Percentiles rank a stretch among this genome's conserved stretches.
Conservation (phyloP, 2,888 invertebrate genomes). For the Melipona beecheii region DNA sequence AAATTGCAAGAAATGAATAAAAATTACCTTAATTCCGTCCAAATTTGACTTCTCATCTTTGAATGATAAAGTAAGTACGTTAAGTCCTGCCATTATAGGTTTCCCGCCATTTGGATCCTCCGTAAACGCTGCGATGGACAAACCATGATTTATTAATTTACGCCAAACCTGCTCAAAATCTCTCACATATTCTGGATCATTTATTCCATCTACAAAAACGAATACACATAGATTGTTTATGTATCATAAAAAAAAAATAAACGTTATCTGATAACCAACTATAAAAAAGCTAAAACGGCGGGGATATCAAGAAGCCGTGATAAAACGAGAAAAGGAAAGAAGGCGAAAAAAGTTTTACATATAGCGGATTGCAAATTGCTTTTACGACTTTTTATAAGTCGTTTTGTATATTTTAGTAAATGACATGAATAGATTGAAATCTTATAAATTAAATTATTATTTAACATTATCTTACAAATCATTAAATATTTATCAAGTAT, state of each 20-base stretch:
- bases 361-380: too few species aligned
- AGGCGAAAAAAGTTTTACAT: background rate
- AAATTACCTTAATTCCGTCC: constrained; percentile 53
- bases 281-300: background rate
- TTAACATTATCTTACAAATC: too few species aligned
- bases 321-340: background rate
- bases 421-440: too few species aligned
- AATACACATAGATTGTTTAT: background rate
- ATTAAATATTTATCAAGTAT: too few species aligned
- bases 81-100: constrained; percentile 80
- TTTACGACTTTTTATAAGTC: too few species aligned
- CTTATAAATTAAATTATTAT: too few species aligned
- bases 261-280: background rate
- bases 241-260: background rate
- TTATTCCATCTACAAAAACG: constrained; percentile 68
- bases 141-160: constrained; percentile 74
- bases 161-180: constrained; percentile 75
- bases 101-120: constrained; percentile 76
- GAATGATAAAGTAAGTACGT: constrained; percentile 69
- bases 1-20: background rate
- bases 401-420: too few species aligned
- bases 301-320: background rate
- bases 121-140: constrained; percentile 80
- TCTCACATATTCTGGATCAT: constrained; percentile 69
- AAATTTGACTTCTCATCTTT: constrained; percentile 55